Conservation (phyloP, 2,888 invertebrate genomes). For the Euplagia quadripunctaria region DNA sequence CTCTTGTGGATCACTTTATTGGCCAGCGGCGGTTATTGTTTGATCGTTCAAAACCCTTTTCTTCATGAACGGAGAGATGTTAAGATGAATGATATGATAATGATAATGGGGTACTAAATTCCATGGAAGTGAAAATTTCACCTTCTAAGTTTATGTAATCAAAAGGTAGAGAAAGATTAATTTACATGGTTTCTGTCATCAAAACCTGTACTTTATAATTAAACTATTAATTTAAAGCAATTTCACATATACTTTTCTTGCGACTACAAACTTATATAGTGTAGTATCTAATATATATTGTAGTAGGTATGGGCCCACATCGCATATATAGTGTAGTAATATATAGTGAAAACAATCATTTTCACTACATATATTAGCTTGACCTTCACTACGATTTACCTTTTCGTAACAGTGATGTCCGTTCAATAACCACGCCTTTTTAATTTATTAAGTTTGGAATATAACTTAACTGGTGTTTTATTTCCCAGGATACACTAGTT, state of each 20-base stretch:
- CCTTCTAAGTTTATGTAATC: neutral
- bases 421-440: neutral
- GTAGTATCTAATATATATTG: too few species aligned
- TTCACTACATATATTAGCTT: neutral
- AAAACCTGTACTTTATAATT: neutral
- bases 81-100: too few species aligned
- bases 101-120: neutral
- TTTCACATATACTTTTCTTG: too few species aligned
- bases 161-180: neutral
- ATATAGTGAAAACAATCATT: too few species aligned
- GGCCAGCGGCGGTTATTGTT: neutral
- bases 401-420: neutral
- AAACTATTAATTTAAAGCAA: too few species aligned
- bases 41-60: slow-evolving; percentile 2
- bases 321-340: too few species aligned
- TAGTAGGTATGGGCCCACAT: too few species aligned
- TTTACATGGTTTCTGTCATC: neutral
- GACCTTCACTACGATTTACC: neutral
- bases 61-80: neutral
- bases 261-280: too few species aligned
- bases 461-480: neutral
- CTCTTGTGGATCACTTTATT: neutral
- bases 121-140: neutral
- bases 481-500: neutral
- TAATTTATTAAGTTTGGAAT: neutral